Evolutionary conservation across 2,797 vertebrate genomes (phyloP).

Genomic region (Enteromius mattozi): DNA sequence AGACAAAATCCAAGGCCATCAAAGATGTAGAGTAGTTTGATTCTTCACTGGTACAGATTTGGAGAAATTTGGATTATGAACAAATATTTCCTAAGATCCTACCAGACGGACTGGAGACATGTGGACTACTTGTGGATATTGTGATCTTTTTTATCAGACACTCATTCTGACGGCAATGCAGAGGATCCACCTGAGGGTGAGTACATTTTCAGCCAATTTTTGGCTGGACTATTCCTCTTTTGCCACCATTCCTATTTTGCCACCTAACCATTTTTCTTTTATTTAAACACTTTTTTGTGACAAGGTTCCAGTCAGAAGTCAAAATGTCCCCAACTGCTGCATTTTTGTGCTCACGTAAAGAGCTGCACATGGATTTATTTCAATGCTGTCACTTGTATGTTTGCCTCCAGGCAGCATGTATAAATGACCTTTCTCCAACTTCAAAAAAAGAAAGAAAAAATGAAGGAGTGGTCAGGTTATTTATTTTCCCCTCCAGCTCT

Average conservation of each 20-base stretch:
- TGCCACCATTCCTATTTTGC: not conserved
- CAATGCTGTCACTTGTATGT: conserved; percentile 31
- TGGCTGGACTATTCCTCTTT: not conserved
- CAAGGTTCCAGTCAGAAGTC: conserved; percentile 31
- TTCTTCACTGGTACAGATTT: not conserved
- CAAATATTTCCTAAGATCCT: not conserved
- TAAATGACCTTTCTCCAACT: conserved; percentile 44
- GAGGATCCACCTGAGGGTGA: not conserved
- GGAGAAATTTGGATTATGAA: not conserved
- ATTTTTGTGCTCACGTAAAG: conserved; percentile 15
- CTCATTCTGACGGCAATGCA: not conserved
- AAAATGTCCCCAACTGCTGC: conserved; percentile 25
- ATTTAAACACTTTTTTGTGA: conserved; percentile 16
- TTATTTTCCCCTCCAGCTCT: conserved; percentile 18
- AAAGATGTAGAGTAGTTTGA: not conserved
- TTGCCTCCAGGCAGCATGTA: conserved; percentile 26
- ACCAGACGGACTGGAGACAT: not conserved
- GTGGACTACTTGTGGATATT: not conserved
- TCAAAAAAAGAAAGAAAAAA: not conserved
- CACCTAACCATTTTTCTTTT: not conserved
- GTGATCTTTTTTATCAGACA: not conserved
- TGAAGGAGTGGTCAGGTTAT: conserved; percentile 8
- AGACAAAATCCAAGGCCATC: not conserved
- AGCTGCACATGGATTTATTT: conserved; percentile 42
- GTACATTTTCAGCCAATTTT: not conserved